Percentiles rank a stretch among this genome's conserved stretches.
Conservation (phyloP, 2,797 vertebrate species). For the Delichon dasypus region DNA sequence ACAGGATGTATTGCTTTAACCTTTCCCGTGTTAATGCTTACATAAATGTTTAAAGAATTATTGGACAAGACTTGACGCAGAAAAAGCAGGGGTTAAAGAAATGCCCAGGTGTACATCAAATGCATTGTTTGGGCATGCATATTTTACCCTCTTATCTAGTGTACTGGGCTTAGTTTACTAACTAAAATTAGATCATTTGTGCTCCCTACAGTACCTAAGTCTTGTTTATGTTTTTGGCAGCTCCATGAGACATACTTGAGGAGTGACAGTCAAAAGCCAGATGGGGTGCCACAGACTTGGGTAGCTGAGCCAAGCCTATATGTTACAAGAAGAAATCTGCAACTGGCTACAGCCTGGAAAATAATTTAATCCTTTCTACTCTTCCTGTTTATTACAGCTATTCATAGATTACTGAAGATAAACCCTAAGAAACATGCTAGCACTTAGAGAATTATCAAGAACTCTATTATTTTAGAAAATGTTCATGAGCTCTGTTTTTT, state of each 20-base stretch:
- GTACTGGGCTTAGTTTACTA: not conserved
- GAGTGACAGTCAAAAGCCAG: not conserved
- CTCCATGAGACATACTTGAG: not conserved
- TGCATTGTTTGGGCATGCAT: accelerated
- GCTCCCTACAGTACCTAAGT: not conserved
- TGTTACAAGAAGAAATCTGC: not conserved
- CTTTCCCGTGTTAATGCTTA: not conserved
- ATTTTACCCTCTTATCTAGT: not conserved
- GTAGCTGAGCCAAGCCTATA: not conserved
- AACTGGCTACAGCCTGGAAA: not conserved
- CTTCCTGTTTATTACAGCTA: not conserved
- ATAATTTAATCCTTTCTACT: not conserved
- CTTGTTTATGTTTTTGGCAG: not conserved
- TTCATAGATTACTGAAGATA: not conserved
- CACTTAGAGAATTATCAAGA: not conserved
- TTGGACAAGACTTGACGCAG: not conserved
- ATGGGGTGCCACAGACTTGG: not conserved
- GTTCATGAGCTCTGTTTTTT: not conserved
- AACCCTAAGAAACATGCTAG: not conserved
- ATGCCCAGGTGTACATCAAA: not conserved
- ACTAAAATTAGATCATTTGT: not conserved
- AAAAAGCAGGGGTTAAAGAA: not conserved
- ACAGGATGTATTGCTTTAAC: not conserved
- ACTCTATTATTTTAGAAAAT: not conserved
- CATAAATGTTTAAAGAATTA: not conserved